Base-by-base conservation (phyloP, 2,113 vertebrate genomes). In the Elephas maximus region DNA sequence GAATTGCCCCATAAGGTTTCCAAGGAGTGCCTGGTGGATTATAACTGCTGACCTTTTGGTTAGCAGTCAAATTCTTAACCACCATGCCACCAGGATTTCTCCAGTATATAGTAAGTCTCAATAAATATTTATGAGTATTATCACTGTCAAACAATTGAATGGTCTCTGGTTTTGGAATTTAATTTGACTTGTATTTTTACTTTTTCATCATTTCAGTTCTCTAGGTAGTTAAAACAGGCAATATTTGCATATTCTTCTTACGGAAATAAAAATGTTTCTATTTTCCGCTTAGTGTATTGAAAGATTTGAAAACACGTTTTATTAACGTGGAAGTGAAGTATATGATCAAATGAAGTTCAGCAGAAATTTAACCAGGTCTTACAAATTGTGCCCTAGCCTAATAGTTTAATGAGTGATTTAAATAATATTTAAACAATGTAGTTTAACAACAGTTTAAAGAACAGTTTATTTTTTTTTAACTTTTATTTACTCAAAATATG, bases 221-320 rank as follows among this genome's bases (percentile, higher is more conserved):
- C 12, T 65, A 83, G 14, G 23, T 41, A 83, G 48, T 86, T 74
- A 95, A 96, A 95, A 93, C 53, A 51, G 9, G 12, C 63, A 57
- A 78, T 73, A 86, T 33, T 45, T 82, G 28, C 2, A 44, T 62
- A 45, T 15, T 3, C 23, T 44, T 67, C 28, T 93, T 73, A 73
- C n/a, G 21, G 45, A 79, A 95, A 84, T 84, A 37, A 77, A 93
- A 95, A 67, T 90, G 81, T 48, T 81, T 26, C 33, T 86, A 44
- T 76, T 85, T 94, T 87, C 57, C 93, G 74, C 30, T 67, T 84
- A 78, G 2, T 17, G 26, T 60, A 62, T 81, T 82, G 26, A 90
- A 85, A 69, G 51, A 80, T 81, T 76, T 44, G 48, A 84, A 89
- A 71, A 92, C 5, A 20, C 81, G 4, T 44, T 92, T 80, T 88